phyloP scores from a whole-genome alignment of 2,113 vertebrate species.

The Panurus biarmicus region DNA sequence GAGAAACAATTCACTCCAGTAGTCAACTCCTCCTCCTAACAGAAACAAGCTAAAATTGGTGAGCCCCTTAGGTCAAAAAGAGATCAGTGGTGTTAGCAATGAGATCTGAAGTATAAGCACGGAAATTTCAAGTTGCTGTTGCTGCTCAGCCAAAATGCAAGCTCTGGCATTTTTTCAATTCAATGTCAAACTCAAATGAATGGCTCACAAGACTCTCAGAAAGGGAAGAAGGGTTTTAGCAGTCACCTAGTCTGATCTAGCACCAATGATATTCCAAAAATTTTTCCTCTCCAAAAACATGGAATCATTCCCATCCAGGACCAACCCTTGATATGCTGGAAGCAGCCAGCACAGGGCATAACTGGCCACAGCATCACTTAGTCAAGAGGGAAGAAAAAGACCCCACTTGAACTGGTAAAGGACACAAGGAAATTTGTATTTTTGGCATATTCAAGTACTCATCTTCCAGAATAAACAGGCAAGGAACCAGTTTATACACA shows the following conservation, averaged over 20 bases:
- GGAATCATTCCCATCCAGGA: not conserved
- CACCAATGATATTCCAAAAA: not conserved
- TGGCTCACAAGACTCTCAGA: not conserved
- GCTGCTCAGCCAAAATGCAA: not conserved
- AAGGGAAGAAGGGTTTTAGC: not conserved
- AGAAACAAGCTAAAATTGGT: not conserved
- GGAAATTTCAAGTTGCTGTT: not conserved
- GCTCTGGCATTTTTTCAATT: not conserved
- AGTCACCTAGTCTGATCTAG: not conserved
- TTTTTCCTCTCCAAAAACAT: not conserved
- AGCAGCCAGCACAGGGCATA: not conserved
- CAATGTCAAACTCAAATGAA: not conserved
- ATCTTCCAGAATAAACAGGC: not conserved
- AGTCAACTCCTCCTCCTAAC: not conserved
- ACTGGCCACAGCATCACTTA: not conserved
- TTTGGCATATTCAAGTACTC: not conserved
- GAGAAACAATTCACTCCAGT: not conserved
- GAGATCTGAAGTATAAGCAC: not conserved
- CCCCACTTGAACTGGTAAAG: not conserved
- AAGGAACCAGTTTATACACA: not conserved
- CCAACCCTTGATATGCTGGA: not conserved
- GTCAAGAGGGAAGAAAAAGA: not conserved
- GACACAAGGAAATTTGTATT: not conserved
- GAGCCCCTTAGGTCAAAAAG: not conserved
- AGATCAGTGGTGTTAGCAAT: not conserved